Evolutionary conservation across 1,140 invertebrate genomes (phyloP).

Genomic region (Varroa destructor): DNA sequence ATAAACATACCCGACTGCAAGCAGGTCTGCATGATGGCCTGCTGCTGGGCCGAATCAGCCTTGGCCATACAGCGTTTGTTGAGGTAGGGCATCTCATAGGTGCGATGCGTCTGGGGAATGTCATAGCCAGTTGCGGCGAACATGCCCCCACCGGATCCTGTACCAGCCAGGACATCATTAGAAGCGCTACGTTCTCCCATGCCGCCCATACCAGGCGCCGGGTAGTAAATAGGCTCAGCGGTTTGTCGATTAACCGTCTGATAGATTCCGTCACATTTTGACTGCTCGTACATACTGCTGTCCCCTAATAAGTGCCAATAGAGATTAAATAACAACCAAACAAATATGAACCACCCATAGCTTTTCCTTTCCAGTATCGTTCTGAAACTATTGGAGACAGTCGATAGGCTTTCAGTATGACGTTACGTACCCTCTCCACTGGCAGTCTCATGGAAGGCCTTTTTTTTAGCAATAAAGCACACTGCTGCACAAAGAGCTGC

Average conservation of each 20-base stretch:
- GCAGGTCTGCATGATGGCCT: conserved; percentile 27
- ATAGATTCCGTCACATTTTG: conserved; percentile 26
- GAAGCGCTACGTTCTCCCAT: conserved; percentile 24
- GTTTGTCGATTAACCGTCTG: conserved; percentile 27
- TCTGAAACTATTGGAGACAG: too few species aligned
- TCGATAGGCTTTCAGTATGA: too few species aligned
- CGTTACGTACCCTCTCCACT: background rate
- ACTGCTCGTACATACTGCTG: conserved; percentile 22
- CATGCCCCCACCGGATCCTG: conserved; percentile 3
- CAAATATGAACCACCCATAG: too few species aligned
- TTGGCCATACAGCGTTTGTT: conserved; percentile 25
- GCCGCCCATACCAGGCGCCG: conserved; percentile 23
- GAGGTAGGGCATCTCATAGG: conserved; percentile 25
- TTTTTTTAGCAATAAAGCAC: conserved; percentile 12
- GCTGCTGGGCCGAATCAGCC: background rate
- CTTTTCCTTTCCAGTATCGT: too few species aligned
- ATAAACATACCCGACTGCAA: conserved; percentile 6
- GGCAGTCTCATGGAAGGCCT: background rate
- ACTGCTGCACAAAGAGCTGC: conserved; percentile 14
- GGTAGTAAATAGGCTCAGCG: conserved; percentile 20
- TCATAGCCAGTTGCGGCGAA: conserved; percentile 24
- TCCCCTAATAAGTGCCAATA: background rate
- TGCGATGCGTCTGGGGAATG: conserved; percentile 17
- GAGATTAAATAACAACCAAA: too few species aligned
- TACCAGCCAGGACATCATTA: conserved; percentile 5